Evolutionary conservation across 2,888 invertebrate genomes (phyloP).

Genomic region (Nephrotoma appendiculata): DNA sequence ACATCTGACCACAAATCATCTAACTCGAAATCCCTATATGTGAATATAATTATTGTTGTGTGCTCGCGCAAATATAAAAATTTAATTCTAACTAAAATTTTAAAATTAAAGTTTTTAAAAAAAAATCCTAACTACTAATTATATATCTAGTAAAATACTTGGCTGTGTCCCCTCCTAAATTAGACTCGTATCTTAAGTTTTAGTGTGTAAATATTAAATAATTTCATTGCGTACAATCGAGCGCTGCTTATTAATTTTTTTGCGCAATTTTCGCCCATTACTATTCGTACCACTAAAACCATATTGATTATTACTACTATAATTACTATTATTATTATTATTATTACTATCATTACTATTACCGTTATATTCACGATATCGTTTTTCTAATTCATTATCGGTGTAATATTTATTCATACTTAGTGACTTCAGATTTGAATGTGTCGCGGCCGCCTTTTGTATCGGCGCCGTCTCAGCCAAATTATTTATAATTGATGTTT

Average conservation of each 20-base stretch:
- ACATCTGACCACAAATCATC: not conserved
- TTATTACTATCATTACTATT: not conserved
- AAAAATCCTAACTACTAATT: not conserved
- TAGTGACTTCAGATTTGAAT: not conserved
- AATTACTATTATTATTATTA: not conserved
- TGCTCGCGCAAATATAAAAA: not conserved
- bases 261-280: not conserved
- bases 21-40: too few species aligned
- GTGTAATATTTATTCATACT: not conserved
- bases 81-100: not conserved
- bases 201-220: not conserved
- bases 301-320: not conserved
- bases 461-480: not conserved
- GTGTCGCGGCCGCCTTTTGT: not conserved
- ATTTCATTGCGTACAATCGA: not conserved
- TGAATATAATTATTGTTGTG: not conserved
- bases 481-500: not conserved
- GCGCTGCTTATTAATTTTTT: not conserved
- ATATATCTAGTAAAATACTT: not conserved
- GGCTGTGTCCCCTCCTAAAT: too few species aligned
- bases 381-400: conserved; percentile 2
- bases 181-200: too few species aligned
- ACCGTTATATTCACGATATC: not conserved
- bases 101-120: not conserved
- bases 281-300: not conserved